Evolutionary conservation across 2,113 vertebrate genomes (phyloP), one percentile per base, ranked within the genome.

Genomic region (Gymnobelideus leadbeateri): DNA sequence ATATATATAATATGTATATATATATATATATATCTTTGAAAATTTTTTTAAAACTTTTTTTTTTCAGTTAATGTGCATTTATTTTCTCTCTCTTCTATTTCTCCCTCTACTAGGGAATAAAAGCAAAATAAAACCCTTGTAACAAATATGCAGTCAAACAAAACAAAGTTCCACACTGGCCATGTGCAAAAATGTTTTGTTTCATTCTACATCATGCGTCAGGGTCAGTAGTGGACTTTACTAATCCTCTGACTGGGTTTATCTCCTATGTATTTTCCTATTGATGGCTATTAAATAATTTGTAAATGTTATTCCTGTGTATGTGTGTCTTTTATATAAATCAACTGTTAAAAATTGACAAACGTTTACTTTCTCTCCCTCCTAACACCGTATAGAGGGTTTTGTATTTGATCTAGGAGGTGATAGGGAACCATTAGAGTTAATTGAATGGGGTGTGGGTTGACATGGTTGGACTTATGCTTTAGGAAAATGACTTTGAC

Each of bases 201-300:
- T 21, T 84, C 68, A 8, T 84, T 84, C n/a, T 43, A 8, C 0
- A 43, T 77, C 16, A 43, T 84, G 19, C 43, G 68, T n/a, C 96
- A 93, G 0, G 89, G 95, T 94, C 95, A 96, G 93, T 96, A 94
- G 12, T 95, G 96, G 94, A 94, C 89, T 95, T 94, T 97, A 89
- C 92, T 89, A 51, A 89, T 54, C 84, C 94, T 92, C 91, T 31
- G 94, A n/a, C 96, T 94, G 91, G 93, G 54, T 54, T n/a, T 21
- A 12, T 54, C 19, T 25, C 77, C 51, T 93, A 55, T 89, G 8
- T 84, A 84, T 92, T 93, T 92, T 94, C 91, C 89, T 90, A 91
- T 2, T 95, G 93, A 61, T 92, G 93, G 96, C 93, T 50, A 94
- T 94, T 96, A 96, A 97, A 95, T 95, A 92, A 96, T 96, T 96